A percentile compares a stretch with the other conserved stretches of the same genome.
phyloP scores from a whole-genome alignment of 2,888 invertebrate species.

The Epirrhoe tristata region DNA sequence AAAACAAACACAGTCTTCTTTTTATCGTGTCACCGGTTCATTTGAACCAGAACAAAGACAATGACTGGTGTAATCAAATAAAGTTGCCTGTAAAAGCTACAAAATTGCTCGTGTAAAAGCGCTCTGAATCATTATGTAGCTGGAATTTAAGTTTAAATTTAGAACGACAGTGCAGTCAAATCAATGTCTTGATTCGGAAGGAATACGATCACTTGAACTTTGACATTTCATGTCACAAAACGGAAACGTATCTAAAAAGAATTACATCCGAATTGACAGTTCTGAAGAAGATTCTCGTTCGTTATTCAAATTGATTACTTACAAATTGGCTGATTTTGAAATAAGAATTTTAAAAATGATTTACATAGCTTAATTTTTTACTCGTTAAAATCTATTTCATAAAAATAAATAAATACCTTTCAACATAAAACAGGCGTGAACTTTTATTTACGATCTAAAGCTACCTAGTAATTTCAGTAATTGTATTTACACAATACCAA shows the following conservation, averaged over 20 bases:
- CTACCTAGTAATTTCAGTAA: slow-evolving; percentile 21
- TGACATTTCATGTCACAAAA: slow-evolving; percentile 6
- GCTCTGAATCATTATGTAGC: slow-evolving; percentile 50
- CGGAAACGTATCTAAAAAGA: neutral
- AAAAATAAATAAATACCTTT: neutral
- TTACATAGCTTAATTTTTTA: too few relatives aligned
- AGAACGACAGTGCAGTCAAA: slow-evolving; percentile 37
- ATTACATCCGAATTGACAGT: neutral
- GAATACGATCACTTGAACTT: slow-evolving; percentile 15
- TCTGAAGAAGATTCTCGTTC: neutral
- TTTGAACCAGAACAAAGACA: too few relatives aligned
- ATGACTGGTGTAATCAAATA: neutral
- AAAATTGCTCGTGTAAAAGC: neutral
- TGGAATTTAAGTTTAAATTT: slow-evolving; percentile 42
- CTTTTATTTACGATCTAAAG: neutral
- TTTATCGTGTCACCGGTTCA: too few relatives aligned
- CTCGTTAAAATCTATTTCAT: too few relatives aligned
- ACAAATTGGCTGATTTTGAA: too few relatives aligned
- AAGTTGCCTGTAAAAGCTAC: neutral
- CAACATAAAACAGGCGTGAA: slow-evolving; percentile 2
- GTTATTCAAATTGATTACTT: neutral
- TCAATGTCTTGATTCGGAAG: slow-evolving; percentile 24
- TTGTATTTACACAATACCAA: slow-evolving; percentile 22
- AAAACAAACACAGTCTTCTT: too few relatives aligned
- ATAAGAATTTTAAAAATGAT: too few relatives aligned